Evolutionary conservation across 1,140 invertebrate genomes (phyloP).

Genomic region (Atta cephalotes): DNA sequence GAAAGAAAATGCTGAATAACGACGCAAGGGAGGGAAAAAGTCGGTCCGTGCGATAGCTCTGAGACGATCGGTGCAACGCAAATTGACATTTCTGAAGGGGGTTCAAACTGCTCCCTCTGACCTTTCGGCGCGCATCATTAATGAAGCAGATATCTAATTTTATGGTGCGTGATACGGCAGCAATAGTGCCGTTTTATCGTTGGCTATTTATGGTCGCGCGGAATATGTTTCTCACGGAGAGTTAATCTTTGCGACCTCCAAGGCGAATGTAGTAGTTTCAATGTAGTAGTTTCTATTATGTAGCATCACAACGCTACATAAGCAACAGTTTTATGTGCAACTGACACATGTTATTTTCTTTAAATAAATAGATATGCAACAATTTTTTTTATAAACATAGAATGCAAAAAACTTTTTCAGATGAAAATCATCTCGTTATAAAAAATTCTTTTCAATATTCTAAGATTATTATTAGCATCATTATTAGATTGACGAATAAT

Average conservation of each 20-base stretch:
- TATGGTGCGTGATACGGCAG: background rate
- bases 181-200: slow-evolving; percentile 30
- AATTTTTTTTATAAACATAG: background rate
- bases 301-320: background rate
- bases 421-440: too few species aligned
- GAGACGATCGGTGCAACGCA: background rate
- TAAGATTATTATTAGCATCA: too few species aligned
- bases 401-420: background rate
- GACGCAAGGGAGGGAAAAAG: background rate
- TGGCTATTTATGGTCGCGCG: slow-evolving; percentile 21
- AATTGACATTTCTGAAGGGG: slow-evolving; percentile 57
- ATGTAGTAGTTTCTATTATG: slow-evolving; percentile 1
- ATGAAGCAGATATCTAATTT: slow-evolving; percentile 64
- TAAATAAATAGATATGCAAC: background rate
- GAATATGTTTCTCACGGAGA: slow-evolving; percentile 44
- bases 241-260: slow-evolving; percentile 43
- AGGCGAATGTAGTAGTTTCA: slow-evolving; percentile 24
- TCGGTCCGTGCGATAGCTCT: background rate
- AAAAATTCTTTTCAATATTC: too few species aligned
- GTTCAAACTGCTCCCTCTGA: slow-evolving; percentile 58
- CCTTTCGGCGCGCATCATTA: slow-evolving; percentile 60
- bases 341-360: background rate
- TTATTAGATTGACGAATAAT: too few species aligned
- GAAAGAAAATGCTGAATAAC: background rate
- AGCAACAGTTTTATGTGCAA: background rate